Conservation (phyloP, 2,797 vertebrate species). For the Loris lydekkerianus region DNA sequence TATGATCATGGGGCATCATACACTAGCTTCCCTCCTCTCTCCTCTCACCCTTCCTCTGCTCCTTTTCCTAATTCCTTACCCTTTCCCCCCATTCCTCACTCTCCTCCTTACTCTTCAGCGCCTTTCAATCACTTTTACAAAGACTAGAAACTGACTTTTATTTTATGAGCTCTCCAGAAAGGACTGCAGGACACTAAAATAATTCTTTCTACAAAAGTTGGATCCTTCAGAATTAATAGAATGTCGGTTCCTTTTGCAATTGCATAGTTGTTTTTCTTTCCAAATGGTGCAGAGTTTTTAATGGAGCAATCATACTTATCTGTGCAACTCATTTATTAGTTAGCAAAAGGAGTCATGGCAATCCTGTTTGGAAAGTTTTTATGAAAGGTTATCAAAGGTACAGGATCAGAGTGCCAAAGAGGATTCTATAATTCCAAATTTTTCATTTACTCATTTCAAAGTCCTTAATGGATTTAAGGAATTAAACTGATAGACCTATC, state of each 20-base stretch:
- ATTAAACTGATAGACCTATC: conserved; percentile 19
- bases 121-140: conserved; percentile 47
- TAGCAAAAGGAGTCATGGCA: conserved; percentile 31
- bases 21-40: neutral
- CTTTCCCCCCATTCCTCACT: neutral
- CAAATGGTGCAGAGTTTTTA: conserved; percentile 31
- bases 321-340: conserved; percentile 57
- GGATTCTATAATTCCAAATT: neutral
- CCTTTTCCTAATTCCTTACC: neutral
- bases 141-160: conserved; percentile 40
- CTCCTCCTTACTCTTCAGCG: neutral
- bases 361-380: conserved; percentile 49
- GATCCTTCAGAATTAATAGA: conserved; percentile 57
- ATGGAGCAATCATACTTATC: conserved; percentile 22
- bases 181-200: conserved; percentile 23
- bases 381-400: conserved; percentile 36
- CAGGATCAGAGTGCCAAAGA: conserved; percentile 35
- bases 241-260: conserved; percentile 58
- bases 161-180: conserved; percentile 63
- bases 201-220: conserved; percentile 30
- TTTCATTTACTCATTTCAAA: conserved; percentile 56
- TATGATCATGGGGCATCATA: too few species aligned
- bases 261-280: neutral
- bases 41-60: neutral
- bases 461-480: conserved; percentile 57